phyloP scores from a whole-genome alignment of 2,797 vertebrate species.

The Labeo calbasu region DNA sequence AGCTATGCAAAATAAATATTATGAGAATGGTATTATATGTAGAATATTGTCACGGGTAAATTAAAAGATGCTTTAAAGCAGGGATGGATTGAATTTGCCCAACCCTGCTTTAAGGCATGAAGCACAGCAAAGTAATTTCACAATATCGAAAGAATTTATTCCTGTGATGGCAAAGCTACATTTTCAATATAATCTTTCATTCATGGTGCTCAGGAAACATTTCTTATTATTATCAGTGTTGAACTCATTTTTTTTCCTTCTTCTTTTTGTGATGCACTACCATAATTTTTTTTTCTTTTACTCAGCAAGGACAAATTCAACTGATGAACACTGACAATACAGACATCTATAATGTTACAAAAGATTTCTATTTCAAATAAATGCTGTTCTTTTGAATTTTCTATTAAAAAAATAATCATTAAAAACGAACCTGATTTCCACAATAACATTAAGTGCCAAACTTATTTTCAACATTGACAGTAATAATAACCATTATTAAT shows the following conservation, averaged over 20 bases:
- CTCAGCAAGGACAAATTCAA: background rate
- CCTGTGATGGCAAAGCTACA: background rate
- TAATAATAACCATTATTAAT: background rate
- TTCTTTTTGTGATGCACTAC: background rate
- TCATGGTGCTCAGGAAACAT: too few relatives aligned
- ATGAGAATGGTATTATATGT: background rate
- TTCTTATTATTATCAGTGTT: too few relatives aligned
- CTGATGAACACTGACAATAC: background rate
- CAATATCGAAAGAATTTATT: background rate
- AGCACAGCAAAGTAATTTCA: background rate
- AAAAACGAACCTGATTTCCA: background rate
- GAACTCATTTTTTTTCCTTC: background rate
- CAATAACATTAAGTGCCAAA: slow-evolving; percentile 29
- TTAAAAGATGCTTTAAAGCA: background rate
- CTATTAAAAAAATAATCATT: background rate
- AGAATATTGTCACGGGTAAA: background rate
- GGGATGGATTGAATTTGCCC: background rate
- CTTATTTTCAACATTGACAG: slow-evolving; percentile 16
- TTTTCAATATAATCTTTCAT: too few relatives aligned
- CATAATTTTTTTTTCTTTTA: background rate
- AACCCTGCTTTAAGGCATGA: background rate
- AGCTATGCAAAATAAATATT: background rate
- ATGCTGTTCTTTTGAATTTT: background rate
- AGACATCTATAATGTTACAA: background rate
- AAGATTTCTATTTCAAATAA: background rate